These are phyloP conservation scores for Lacerta agilis DNA, from an alignment of 2,797 vertebrate genomes.

Conservation along the genomic window DNA sequence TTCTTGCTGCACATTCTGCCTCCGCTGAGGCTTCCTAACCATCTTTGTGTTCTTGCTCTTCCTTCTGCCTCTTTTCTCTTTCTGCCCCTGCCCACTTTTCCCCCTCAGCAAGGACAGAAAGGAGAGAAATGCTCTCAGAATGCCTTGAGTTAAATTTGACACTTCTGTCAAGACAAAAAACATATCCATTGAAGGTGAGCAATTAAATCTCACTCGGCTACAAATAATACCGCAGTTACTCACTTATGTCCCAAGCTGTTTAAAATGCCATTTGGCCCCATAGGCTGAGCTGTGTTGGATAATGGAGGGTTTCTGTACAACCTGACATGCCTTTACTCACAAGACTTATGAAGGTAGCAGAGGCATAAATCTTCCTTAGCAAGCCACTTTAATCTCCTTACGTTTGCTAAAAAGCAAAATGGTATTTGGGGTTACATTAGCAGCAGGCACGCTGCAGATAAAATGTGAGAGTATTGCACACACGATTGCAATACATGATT, in stretches of 20 bases:
- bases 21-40: not conserved
- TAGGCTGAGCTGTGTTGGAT: not conserved
- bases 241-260: not conserved
- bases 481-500: not conserved
- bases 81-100: not conserved
- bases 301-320: slow-evolving; percentile 21
- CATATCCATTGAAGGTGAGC: not conserved
- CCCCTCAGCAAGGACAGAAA: not conserved
- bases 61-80: too few species aligned
- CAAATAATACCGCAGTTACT: not conserved
- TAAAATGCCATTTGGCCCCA: slow-evolving; percentile 18
- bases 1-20: not conserved
- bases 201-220: not conserved
- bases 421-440: slow-evolving; percentile 17
- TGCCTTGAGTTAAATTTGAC: not conserved
- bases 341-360: slow-evolving; percentile 21
- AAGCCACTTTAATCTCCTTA: slow-evolving; percentile 22
- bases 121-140: not conserved
- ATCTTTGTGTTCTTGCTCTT: not conserved
- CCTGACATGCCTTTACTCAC: slow-evolving; percentile 18
- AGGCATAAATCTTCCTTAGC: slow-evolving; percentile 25
- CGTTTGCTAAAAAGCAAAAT: slow-evolving; percentile 16
- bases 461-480: not conserved
- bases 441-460: not conserved
- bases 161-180: not conserved